A percentile compares a stretch with the other conserved stretches of the same genome.
Evolutionary conservation across 2,797 vertebrate genomes (phyloP).

Genomic region (Microtus agrestis): DNA sequence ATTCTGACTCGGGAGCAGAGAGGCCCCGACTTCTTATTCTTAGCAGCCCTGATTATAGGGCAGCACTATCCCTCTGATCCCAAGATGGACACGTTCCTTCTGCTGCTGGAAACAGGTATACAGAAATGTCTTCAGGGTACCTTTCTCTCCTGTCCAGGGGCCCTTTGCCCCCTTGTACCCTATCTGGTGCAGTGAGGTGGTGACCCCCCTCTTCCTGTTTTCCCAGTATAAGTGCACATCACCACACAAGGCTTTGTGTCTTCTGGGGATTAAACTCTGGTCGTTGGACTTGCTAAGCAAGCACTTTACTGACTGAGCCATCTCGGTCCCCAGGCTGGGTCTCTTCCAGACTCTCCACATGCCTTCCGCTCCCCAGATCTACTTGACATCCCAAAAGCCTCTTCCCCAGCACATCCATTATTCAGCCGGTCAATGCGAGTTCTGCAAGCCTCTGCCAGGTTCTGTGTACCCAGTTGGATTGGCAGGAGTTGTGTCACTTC

Average conservation of each 20-base stretch:
- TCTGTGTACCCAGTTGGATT: neutral
- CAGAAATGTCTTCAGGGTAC: neutral
- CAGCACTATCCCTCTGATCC: neutral
- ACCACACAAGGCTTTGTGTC: neutral
- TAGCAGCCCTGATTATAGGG: neutral
- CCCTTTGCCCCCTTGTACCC: neutral
- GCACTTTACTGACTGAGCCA: neutral
- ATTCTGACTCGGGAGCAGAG: neutral
- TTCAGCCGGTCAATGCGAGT: neutral
- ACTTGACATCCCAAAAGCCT: neutral
- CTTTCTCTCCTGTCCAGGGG: neutral
- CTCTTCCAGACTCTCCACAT: neutral
- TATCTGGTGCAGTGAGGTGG: neutral
- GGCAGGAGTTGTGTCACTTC: neutral
- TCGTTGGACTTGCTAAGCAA: neutral
- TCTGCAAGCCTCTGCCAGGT: neutral
- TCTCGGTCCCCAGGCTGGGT: neutral
- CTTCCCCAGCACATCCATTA: neutral
- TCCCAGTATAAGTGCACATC: too few species aligned
- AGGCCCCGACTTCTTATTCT: neutral
- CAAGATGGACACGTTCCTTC: fast-evolving
- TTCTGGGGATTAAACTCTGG: neutral
- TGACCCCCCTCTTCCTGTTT: neutral
- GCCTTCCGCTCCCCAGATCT: neutral
- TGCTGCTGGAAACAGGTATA: neutral